Base-by-base conservation (phyloP, 1,140 invertebrate genomes). In the Helicoverpa armigera region DNA sequence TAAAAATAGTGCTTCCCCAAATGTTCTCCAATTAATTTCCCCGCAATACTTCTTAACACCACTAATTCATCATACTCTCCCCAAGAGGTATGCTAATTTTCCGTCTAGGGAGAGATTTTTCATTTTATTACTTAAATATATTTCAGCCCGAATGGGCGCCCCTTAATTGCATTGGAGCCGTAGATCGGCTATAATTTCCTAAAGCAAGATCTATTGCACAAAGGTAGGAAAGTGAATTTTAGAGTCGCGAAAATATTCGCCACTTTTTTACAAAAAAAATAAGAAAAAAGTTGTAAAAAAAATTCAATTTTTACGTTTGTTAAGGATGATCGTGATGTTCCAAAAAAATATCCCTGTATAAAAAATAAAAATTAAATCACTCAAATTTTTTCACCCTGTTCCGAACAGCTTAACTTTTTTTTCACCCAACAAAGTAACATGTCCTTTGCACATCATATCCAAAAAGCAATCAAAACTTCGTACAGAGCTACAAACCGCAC, bases 81-180 rank as follows among this genome's bases (percentile, higher is more conserved):
- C 79, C 79, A 75, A 51, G 72, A 81, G 74, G 65, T 77, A 81
- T 77, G 80, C 65, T 81, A 81, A 81, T 81, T 77, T n/a, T 18
- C 16, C 5, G 23, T 51, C 53, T 65, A 48, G 12, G 13, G 18
- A 50, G 79, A 58, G 65, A 77, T 61, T 81, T 77, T 81, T 77
- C 74, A 43, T 81, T 77, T 77, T 56, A 77, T 61, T 77, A 72
- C 53, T 60, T 14, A 73, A 73, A 80, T 61, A 72, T 51, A 77
- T 61, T 77, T 56, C 23, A 18, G 63, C 35, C 43, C 50, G 75
- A 67, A 76, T 54, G 80, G 16, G 50, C 54, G 35, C 70, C 69
- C 31, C 43, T 14, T 75, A 69, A 76, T 43, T 43, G 35, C 35
- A 81, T 81, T 70, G 73, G 73, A 81, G 35, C 35, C 9, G 35